Base-by-base conservation (phyloP, 2,113 vertebrate species). In the Sceloporus tristichus region DNA sequence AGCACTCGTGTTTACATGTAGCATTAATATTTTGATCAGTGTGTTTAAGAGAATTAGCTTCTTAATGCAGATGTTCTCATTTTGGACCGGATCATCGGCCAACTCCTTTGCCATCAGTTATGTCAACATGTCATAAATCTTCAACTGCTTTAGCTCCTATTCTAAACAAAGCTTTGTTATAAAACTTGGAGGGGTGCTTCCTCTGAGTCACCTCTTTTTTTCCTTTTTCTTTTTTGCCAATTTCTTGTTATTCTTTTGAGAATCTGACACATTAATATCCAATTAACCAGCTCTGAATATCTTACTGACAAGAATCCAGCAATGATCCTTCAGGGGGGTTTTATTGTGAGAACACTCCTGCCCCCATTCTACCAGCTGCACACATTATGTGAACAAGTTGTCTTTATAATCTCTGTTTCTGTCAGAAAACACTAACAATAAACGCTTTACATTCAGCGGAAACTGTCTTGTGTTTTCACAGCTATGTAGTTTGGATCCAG, bases 21-120 rank as follows among this genome's bases (percentile, higher is more conserved):
- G 96, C 96, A 94, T 98, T 98, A 98, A 98, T 98, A 98, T 98
- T 98, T 98, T 97, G 97, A 98, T 98, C 95, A 95, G 96, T 94
- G 86, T 97, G 97, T 98, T 98, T 97, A 97, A 98, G 97, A 97
- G 97, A 97, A 95, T 95, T 96, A 96, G 96, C 96, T 97, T 95
- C 97, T 98, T 98, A 98, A 98, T 98, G 97, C 97, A 98, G 95
- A 96, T 96, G 95, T 96, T 96, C 96, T 96, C 91, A 88, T 93
- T 96, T 95, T 94, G 96, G 94, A 94, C 93, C 95, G 75, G 87
- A 89, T 91, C 94, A 89, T 95, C 96, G 95, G 96, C 95, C 94
- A 96, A 95, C 92, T 95, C 91, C 91, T 96, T 91, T 96, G 92
- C 96, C 97, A 95, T 96, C 96, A 94, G 94, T 94, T 96, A 94